Conservation (phyloP, 2,113 vertebrate species). For the Cromileptes altivelis region DNA sequence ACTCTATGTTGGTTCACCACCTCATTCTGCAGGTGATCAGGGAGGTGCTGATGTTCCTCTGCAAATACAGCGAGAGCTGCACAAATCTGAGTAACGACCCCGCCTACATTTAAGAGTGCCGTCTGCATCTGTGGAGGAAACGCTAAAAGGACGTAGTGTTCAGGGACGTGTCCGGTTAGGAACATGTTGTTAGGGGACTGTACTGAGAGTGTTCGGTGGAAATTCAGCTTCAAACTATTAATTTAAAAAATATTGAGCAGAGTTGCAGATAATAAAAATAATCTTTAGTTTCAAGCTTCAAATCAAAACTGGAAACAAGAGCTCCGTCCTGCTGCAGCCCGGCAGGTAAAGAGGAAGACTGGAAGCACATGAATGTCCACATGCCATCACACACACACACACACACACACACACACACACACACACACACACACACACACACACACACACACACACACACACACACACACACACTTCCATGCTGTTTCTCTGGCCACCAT, state of each 20-base stretch:
- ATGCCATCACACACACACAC: conserved; percentile 5
- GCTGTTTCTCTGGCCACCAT: background rate
- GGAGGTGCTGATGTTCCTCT: too few relatives aligned
- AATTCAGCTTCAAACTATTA: too few relatives aligned
- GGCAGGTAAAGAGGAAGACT: background rate
- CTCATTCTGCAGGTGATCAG: too few relatives aligned
- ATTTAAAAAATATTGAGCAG: background rate
- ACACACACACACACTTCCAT: background rate
- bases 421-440: background rate
- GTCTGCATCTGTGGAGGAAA: too few relatives aligned
- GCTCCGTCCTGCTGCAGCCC: background rate
- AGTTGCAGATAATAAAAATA: background rate
- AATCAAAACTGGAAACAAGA: background rate
- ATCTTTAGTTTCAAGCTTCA: background rate
- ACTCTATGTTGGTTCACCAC: too few relatives aligned
- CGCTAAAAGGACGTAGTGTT: too few relatives aligned
- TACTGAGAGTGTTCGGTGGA: too few relatives aligned
- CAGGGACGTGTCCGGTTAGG: too few relatives aligned
- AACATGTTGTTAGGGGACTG: too few relatives aligned
- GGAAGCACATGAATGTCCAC: background rate
- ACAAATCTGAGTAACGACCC: too few relatives aligned
- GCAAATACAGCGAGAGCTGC: too few relatives aligned
- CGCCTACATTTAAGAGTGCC: too few relatives aligned
- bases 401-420: conserved; percentile 19
- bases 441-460: conserved; percentile 20